Conservation (phyloP, 2,113 vertebrate species). For the Benitochromis conjunctus region DNA sequence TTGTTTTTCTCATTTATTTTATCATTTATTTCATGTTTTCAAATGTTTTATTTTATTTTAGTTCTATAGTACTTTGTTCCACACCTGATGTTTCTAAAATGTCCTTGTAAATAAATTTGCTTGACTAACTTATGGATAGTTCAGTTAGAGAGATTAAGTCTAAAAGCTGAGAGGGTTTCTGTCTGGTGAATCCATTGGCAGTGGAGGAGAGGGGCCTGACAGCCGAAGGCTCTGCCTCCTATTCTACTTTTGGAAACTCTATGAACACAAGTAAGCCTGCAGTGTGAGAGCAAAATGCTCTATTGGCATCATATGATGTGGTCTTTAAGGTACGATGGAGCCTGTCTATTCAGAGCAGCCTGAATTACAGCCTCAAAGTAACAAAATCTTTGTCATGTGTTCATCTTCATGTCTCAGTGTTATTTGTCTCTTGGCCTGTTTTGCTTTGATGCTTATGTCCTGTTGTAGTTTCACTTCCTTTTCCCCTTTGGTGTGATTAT, state of each 20-base stretch:
- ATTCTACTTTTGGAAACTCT: not conserved
- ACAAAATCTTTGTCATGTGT: not conserved
- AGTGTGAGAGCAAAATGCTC: too few species aligned
- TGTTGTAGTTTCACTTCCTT: not conserved
- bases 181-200: not conserved
- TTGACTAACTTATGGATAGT: not conserved
- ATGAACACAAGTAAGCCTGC: too few species aligned
- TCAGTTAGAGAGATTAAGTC: not conserved
- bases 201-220: not conserved
- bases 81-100: not conserved
- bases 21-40: fast-evolving
- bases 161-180: not conserved
- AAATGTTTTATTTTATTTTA: not conserved
- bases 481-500: not conserved
- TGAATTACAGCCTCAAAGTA: not conserved
- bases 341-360: not conserved
- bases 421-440: not conserved
- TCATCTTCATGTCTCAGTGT: not conserved
- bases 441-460: not conserved
- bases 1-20: fast-evolving
- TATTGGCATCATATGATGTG: not conserved
- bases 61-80: not conserved
- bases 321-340: not conserved
- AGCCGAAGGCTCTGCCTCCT: not conserved
- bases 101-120: not conserved